phyloP scores from a whole-genome alignment of 2,888 invertebrate genomes.

The Thereva nobilitata region DNA sequence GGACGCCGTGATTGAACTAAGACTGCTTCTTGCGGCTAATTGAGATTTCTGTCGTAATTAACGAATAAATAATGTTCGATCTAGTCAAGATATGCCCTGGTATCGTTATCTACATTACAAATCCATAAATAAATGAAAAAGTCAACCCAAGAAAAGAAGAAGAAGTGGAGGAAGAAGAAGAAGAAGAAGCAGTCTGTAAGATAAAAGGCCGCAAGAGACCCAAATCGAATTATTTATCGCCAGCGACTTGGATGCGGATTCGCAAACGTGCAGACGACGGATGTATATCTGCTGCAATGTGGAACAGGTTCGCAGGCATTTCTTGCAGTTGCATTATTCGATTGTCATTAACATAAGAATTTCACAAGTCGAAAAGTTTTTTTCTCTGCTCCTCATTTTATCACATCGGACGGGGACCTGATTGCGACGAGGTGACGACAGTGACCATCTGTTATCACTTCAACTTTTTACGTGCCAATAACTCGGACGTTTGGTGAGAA shows the following conservation, averaged over 20 bases:
- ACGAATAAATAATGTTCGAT: slow-evolving; percentile 38
- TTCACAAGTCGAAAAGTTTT: slow-evolving; percentile 37
- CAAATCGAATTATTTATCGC: slow-evolving; percentile 31
- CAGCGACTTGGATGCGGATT: slow-evolving; percentile 11
- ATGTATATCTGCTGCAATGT: slow-evolving; percentile 15
- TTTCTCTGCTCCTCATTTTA: slow-evolving; percentile 11
- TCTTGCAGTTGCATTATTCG: slow-evolving; percentile 17
- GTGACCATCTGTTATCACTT: slow-evolving; percentile 37
- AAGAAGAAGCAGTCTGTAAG: not conserved
- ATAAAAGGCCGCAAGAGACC: slow-evolving; percentile 23
- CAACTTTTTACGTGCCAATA: not conserved
- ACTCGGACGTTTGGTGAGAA: slow-evolving; percentile 17
- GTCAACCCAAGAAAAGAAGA: slow-evolving; percentile 12
- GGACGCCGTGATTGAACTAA: slow-evolving; percentile 36
- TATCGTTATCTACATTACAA: slow-evolving; percentile 11
- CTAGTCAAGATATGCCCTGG: slow-evolving; percentile 28
- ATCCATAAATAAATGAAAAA: slow-evolving; percentile 30
- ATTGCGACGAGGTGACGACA: slow-evolving; percentile 23
- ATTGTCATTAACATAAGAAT: slow-evolving; percentile 39
- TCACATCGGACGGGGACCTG: slow-evolving; percentile 18
- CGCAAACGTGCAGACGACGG: not conserved
- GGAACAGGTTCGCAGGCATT: slow-evolving; percentile 32
- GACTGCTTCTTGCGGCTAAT: slow-evolving; percentile 34
- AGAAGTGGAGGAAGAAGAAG: too few relatives aligned
- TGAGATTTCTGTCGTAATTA: slow-evolving; percentile 40